Conservation (phyloP, 1,140 invertebrate genomes). For the Camponotus pennsylvanicus region DNA sequence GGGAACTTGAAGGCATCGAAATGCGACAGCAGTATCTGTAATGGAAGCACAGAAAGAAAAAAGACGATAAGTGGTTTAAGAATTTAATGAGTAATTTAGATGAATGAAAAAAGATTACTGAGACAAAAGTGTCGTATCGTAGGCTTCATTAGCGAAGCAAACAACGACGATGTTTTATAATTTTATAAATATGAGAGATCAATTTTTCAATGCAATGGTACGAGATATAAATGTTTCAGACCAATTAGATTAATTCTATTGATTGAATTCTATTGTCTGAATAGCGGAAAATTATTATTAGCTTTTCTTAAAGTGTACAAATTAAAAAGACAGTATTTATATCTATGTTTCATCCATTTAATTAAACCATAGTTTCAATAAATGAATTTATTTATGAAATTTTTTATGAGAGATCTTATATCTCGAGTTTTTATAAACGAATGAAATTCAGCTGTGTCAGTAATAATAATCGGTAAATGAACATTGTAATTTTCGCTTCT, state of each 20-base stretch:
- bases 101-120: neutral
- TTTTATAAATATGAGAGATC: neutral
- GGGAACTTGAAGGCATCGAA: conserved; percentile 99
- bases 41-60: conserved; percentile 28
- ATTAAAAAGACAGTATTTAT: no score
- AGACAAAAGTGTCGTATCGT: neutral
- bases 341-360: no score
- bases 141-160: neutral
- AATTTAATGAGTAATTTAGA: neutral
- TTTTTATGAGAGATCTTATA: neutral
- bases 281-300: no score
- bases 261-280: neutral
- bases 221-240: neutral
- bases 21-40: conserved; percentile 94
- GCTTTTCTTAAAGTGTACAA: no score
- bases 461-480: neutral
- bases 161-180: neutral
- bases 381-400: neutral
- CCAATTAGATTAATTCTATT: neutral
- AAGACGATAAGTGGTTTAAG: neutral
- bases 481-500: neutral
- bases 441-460: neutral
- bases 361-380: no score
- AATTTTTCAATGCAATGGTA: neutral
- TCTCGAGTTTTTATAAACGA: neutral